Evolutionary conservation across 2,113 vertebrate species (phyloP).

Genomic region (Pomatostomus ruficeps): DNA sequence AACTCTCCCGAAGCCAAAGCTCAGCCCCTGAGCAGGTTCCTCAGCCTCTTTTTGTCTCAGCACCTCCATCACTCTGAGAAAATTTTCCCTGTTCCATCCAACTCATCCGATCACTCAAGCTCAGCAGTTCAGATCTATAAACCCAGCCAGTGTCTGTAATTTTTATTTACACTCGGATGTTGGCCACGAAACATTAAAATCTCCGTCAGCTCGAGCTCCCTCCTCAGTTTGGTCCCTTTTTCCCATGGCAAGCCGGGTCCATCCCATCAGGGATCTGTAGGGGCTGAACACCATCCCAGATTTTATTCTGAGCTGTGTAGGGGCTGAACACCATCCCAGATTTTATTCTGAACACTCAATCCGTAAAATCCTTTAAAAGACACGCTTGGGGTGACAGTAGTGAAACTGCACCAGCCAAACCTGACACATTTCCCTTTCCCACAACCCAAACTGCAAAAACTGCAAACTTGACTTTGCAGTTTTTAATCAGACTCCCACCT

Average conservation of each 20-base stretch:
- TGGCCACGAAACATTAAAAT: not conserved
- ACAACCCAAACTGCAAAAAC: too few relatives aligned
- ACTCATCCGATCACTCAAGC: too few relatives aligned
- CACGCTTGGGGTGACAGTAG: not conserved
- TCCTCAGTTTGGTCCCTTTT: not conserved
- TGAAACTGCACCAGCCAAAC: not conserved
- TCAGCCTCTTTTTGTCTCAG: not conserved
- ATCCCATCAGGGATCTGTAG: not conserved
- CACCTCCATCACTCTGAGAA: not conserved
- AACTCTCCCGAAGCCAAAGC: not conserved
- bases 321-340: too few relatives aligned
- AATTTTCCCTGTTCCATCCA: not conserved
- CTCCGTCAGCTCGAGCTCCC: not conserved
- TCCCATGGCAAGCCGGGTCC: not conserved
- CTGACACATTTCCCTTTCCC: too few relatives aligned
- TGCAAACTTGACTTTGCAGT: not conserved
- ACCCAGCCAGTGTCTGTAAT: not conserved
- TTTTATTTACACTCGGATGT: not conserved
- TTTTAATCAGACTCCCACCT: not conserved
- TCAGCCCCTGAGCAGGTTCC: not conserved
- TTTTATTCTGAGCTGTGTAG: not conserved
- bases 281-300: not conserved
- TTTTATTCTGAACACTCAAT: not conserved
- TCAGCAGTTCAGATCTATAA: not conserved
- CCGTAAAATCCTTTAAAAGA: not conserved